Evolutionary conservation across 2,888 invertebrate species (phyloP).

Genomic region (Axea sp.): DNA sequence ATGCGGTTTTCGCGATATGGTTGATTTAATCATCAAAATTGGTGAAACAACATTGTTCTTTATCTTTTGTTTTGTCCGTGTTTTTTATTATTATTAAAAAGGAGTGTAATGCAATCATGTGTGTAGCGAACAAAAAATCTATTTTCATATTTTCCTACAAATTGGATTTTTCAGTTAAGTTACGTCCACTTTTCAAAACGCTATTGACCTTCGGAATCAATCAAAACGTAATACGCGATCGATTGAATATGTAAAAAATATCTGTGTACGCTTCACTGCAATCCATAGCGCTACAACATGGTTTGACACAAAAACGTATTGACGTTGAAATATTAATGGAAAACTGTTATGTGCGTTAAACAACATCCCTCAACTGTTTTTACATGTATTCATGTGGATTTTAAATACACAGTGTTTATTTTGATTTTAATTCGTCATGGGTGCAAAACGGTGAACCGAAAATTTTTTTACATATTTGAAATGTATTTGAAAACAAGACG

Average conservation of each 20-base stretch:
- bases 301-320: constrained; percentile 9
- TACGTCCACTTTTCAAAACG: neutral
- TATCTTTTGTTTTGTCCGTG: too few species aligned
- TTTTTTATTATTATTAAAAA: too few species aligned
- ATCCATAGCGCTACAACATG: neutral
- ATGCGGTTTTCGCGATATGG: too few species aligned
- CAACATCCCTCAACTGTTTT: neutral
- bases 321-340: constrained; percentile 23
- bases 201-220: constrained; percentile 13
- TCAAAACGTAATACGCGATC: constrained; percentile 8
- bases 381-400: constrained; percentile 1
- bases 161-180: neutral
- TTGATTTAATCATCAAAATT: too few species aligned
- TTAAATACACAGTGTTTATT: too few species aligned
- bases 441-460: too few species aligned
- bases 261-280: neutral
- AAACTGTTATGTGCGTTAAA: constrained; percentile 11
- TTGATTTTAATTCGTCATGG: too few species aligned
- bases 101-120: too few species aligned
- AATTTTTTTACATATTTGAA: too few species aligned
- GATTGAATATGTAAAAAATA: constrained; percentile 14
- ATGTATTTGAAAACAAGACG: too few species aligned
- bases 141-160: neutral
- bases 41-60: too few species aligned
- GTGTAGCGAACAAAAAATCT: too few species aligned